Base-by-base conservation (phyloP, 2,888 invertebrate genomes). In the Leptura quadrifasciata region DNA sequence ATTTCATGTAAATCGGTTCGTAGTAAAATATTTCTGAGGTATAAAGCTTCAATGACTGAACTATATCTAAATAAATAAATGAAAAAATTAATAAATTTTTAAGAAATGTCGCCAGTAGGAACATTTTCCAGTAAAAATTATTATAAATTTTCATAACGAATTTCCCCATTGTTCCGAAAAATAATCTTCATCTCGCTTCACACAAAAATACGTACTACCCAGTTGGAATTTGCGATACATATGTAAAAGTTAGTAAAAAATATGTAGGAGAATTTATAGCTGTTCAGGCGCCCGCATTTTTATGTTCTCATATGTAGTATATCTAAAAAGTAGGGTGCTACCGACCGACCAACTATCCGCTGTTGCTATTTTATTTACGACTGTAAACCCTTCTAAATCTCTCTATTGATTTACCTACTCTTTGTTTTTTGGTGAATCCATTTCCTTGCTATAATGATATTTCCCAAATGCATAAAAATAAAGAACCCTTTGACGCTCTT, bases 291-390 rank as follows among this genome's bases (percentile, higher is more conserved):
- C 81, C 82, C 83, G 84, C 83, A 86, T 85, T 85, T 86, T 85
- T 84, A 86, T 85, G 82, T 82, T 81, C 84, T 85, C 84, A 84
- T 85, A 85, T 85, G 84, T 82, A 84, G 84, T 85, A 84, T 85
- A 85, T 85, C 84, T 85, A 82, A 83, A 84, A 82, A 80, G 82
- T 81, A 80, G 79, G 81, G 78, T 78, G 77, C 81, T 68, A 76
- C 69, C 69, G 69, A 72, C 73, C 75, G 67, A 75, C 75, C 79
- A 83, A 80, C 82, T 81, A 83, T 80, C 79, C 79, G 77, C 77
- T 79, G 79, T 69, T 74, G 78, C 75, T 74, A 76, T 76, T 79
- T 82, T 83, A 83, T 84, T 84, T 84, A 84, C 81, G 82, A 77
- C 78, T 81, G 81, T 81, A 81, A 81, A 79, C 76, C 80, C 77